Evolutionary conservation across 2,113 vertebrate genomes (phyloP).

Genomic region (Gallinago jamesoni): DNA sequence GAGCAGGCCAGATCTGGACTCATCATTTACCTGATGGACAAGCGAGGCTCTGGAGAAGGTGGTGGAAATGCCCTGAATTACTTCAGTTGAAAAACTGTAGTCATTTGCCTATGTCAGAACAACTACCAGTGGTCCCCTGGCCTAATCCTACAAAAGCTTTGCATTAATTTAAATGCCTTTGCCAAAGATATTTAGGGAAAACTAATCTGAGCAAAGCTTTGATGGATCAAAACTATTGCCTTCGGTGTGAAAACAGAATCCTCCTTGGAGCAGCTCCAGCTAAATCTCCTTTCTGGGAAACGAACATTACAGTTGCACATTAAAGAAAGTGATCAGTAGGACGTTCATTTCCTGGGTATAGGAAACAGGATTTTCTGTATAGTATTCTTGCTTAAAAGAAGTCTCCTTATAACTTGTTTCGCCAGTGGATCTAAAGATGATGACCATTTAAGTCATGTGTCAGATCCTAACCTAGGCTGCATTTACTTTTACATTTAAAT

Average conservation of each 20-base stretch:
- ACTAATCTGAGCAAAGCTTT: not conserved
- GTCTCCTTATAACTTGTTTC: not conserved
- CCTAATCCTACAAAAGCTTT: not conserved
- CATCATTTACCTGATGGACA: not conserved
- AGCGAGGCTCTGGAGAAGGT: not conserved
- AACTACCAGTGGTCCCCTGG: not conserved
- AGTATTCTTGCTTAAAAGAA: not conserved
- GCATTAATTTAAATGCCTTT: not conserved
- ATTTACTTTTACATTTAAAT: slow-evolving; percentile 36
- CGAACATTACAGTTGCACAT: not conserved
- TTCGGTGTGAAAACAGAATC: not conserved
- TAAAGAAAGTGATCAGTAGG: not conserved
- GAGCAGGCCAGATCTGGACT: not conserved
- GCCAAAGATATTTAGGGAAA: not conserved
- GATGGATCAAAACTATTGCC: not conserved
- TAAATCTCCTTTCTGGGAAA: not conserved
- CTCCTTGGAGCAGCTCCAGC: not conserved
- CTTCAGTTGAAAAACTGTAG: not conserved
- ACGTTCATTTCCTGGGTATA: not conserved
- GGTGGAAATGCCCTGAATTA: not conserved
- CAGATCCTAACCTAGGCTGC: not conserved
- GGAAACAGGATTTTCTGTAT: not conserved
- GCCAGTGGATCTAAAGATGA: not conserved
- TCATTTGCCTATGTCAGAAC: not conserved
- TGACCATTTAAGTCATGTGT: not conserved